Evolutionary conservation across 2,888 invertebrate species (phyloP).

Genomic region (Caenorhabditis angaria): DNA sequence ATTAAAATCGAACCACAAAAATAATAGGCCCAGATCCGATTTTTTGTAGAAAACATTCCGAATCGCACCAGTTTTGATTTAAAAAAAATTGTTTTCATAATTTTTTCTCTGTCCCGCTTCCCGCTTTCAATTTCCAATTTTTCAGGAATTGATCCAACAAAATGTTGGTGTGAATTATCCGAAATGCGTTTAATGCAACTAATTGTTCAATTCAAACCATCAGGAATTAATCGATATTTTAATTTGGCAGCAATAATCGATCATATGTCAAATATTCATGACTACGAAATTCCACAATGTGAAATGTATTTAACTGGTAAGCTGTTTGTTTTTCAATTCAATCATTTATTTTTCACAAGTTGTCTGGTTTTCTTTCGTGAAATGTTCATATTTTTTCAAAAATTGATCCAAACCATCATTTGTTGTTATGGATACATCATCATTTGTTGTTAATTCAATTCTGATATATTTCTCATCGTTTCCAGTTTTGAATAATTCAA

Average conservation of each 20-base stretch:
- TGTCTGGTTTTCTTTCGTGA: no score
- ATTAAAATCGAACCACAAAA: no score
- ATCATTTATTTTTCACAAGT: no score
- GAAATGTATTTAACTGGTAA: conserved; percentile 30
- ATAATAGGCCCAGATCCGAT: no score
- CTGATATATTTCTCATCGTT: background rate
- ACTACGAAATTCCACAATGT: conserved; percentile 14
- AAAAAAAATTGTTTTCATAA: background rate
- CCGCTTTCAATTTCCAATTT: background rate
- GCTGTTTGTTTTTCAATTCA: background rate
- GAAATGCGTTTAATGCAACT: conserved; percentile 24
- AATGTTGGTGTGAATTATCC: conserved; percentile 36
- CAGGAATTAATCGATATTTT: conserved; percentile 21
- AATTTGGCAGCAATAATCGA: conserved; percentile 19
- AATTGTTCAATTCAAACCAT: conserved; percentile 29
- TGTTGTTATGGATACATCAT: no score
- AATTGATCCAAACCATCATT: no score
- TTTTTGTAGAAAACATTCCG: no score
- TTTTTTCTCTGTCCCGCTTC: background rate
- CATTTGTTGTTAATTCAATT: no score
- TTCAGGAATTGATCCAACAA: conserved; percentile 24
- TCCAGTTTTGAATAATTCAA: background rate
- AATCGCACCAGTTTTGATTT: no score
- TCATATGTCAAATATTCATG: conserved; percentile 20
- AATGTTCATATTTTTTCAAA: no score